Evolutionary conservation across 2,113 vertebrate genomes (phyloP).

Genomic region (Macrotis lagotis): DNA sequence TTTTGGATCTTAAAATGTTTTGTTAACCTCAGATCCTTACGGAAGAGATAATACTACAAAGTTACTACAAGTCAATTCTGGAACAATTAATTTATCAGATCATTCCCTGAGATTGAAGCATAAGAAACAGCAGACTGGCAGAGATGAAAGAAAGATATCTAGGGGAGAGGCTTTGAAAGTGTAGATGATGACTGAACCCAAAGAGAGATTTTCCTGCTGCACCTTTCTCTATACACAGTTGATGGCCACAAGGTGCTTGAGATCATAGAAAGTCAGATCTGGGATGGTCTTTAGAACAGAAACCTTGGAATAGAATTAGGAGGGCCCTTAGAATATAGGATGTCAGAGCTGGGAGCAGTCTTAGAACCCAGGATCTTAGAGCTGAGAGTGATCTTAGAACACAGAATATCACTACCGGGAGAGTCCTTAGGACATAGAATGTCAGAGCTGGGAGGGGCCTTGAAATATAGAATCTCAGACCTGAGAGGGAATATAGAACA

Average conservation of each 20-base stretch:
- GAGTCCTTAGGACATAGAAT: no score
- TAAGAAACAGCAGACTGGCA: background rate
- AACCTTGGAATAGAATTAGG: background rate
- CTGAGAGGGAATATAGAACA: no score
- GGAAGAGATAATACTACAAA: background rate
- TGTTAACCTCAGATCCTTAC: background rate
- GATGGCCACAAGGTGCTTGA: background rate
- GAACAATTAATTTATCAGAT: background rate
- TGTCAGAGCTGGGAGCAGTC: background rate
- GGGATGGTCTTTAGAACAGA: background rate
- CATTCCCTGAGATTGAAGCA: background rate
- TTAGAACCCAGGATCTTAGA: no score
- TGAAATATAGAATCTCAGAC: no score
- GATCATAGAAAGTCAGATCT: background rate
- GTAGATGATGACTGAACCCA: background rate
- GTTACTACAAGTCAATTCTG: background rate
- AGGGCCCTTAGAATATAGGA: background rate
- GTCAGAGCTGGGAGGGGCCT: no score
- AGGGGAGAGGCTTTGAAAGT: background rate
- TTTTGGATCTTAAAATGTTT: background rate
- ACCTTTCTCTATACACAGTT: background rate
- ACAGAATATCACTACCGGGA: no score
- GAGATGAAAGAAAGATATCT: background rate
- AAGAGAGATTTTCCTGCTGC: background rate
- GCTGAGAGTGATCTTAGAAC: no score